Evolutionary conservation across 2,888 invertebrate species (phyloP), one percentile per base, ranked within the genome.

Genomic region (Octonoba sinensis): DNA sequence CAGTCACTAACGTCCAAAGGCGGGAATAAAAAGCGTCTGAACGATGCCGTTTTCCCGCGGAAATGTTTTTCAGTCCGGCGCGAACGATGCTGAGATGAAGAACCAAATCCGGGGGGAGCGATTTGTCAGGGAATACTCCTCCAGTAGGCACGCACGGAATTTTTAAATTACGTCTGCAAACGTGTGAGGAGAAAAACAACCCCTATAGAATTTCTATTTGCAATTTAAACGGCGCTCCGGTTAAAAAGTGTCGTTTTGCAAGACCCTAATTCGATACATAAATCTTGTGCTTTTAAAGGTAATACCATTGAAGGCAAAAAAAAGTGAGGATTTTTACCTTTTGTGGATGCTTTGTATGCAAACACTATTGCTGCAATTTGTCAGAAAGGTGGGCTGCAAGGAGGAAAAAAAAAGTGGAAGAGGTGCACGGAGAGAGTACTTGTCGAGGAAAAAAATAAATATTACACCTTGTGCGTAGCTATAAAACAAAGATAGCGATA

Each of bases 121-220:
- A 24, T 62, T 62, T 62, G 77, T 62, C 64, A 56, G 36, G 18
- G 57, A 49, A 36, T 36, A 36, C 36, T 36, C 36, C 36, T 36
- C 36, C 36, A 36, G 6, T 3, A 65, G 47, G 62, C 67, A 73
- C 73, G 79, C 62, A 8, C 60, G 79, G 79, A 81, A 81, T 81
- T 81, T 81, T 81, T 81, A 81, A 81, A 81, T 81, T 81, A 73
- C 79, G 60, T 66, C 67, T 62, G 66, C 73, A 71, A 77, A 65
- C 59, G 59, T 54, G 49, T 8, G 46, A 69, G 73, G 69, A 81
- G 74, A 81, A 81, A 67, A 73, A 81, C 73, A 67, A 64, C 71
- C 46, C 44, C 69, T 27, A 81, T 81, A 81, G 79, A 81, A 81
- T 81, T 81, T 81, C 79, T 81, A 81, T 81, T 81, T 81, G 79